These are phyloP conservation scores for Cervus canadensis DNA, from an alignment of 2,113 vertebrate species.

Conservation along the genomic window DNA sequence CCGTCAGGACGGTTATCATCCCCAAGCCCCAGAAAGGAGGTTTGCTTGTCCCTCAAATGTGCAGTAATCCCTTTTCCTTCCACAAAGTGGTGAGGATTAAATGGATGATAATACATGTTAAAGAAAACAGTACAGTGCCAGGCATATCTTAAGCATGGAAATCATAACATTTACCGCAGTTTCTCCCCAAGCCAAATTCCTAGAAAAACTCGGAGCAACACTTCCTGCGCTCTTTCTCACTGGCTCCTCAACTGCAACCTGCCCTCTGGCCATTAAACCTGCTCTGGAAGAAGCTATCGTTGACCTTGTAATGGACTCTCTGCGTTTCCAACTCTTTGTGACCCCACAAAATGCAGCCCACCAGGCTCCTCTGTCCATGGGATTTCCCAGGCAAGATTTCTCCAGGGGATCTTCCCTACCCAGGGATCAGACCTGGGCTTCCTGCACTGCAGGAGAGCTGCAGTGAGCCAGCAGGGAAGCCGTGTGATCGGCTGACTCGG, in stretches of 20 bases:
- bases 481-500: rapidly evolving
- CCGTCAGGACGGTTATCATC: background rate
- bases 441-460: background rate
- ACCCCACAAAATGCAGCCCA: background rate
- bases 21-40: background rate
- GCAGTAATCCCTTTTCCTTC: background rate
- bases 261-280: background rate
- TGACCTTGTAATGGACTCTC: background rate
- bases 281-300: no score
- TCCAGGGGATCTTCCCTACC: background rate
- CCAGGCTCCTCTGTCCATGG: background rate
- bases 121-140: background rate
- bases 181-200: background rate
- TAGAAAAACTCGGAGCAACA: background rate
- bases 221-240: background rate
- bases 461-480: background rate
- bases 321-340: background rate
- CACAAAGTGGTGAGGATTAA: background rate
- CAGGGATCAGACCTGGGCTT: background rate
- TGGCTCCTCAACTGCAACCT: background rate
- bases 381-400: background rate
- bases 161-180: background rate
- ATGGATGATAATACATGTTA: background rate
- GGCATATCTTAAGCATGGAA: background rate
- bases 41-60: background rate